Evolutionary conservation across 1,140 invertebrate genomes (phyloP).

Genomic region (Bombus pyrosoma): DNA sequence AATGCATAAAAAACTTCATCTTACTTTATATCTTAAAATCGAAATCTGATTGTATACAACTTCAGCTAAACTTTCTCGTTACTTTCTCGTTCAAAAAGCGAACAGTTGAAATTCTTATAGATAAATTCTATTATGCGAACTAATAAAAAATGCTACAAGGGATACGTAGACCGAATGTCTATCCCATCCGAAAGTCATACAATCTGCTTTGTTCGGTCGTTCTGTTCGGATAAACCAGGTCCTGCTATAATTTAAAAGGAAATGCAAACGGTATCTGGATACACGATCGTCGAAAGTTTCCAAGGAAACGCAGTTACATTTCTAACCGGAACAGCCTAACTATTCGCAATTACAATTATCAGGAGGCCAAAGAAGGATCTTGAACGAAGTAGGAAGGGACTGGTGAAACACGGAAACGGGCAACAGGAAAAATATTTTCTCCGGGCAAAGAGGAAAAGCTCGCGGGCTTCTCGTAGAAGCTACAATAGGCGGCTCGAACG

Average conservation of each 20-base stretch:
- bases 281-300: not conserved
- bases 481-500: conserved; percentile 28
- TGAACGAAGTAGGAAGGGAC: not conserved
- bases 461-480: not conserved
- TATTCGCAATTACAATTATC: conserved; percentile 16
- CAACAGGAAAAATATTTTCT: conserved; percentile 37
- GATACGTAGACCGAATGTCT: no score
- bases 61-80: no score
- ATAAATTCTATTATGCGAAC: not conserved
- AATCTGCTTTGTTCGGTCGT: no score
- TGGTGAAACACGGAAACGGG: not conserved
- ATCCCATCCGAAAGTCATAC: no score
- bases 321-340: not conserved
- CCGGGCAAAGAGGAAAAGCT: conserved; percentile 12
- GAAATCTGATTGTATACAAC: no score
- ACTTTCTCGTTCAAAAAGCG: no score
- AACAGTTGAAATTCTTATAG: no score
- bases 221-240: not conserved
- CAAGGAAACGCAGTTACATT: not conserved
- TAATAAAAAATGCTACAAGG: not conserved
- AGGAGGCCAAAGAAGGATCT: not conserved
- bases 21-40: no score
- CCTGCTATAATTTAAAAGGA: not conserved
- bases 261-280: not conserved
- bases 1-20: not conserved